These are phyloP conservation scores for Pseudomyrmex pallidus DNA, from an alignment of 1,140 invertebrate genomes.

Conservation along the genomic window DNA sequence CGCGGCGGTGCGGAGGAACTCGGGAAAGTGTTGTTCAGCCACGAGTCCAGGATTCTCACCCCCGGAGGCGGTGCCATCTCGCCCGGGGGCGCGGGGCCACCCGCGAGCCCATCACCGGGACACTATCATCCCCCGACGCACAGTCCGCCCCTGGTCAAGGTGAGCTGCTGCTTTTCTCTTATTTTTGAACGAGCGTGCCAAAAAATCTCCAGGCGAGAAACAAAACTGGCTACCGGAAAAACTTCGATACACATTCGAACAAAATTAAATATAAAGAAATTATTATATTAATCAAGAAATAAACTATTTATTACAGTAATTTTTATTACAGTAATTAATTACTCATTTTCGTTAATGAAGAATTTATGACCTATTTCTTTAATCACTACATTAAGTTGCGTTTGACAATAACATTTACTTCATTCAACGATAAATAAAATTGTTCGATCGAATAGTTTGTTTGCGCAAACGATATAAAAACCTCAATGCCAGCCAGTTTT, in stretches of 20 bases:
- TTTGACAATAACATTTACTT: too few species aligned
- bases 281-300: too few species aligned
- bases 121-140: conserved; percentile 80
- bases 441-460: too few species aligned
- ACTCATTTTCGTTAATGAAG: too few species aligned
- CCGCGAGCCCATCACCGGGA: conserved; percentile 82
- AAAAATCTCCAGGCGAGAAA: background rate
- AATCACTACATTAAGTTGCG: too few species aligned
- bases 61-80: conserved; percentile 82
- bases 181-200: conserved; percentile 8
- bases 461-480: too few species aligned
- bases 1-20: conserved; percentile 79
- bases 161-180: conserved; percentile 60
- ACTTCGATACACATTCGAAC: background rate
- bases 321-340: too few species aligned
- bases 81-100: conserved; percentile 83
- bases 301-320: too few species aligned
- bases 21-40: conserved; percentile 84
- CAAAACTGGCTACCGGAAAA: too few species aligned
- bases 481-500: too few species aligned
- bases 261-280: background rate
- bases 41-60: conserved; percentile 85
- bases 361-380: too few species aligned
- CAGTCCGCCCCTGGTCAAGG: conserved; percentile 84
- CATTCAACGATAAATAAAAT: too few species aligned